A percentile compares a stretch with the other conserved stretches of the same genome.
phyloP scores from a whole-genome alignment of 2,888 invertebrate genomes.

The Apodemia zela region DNA sequence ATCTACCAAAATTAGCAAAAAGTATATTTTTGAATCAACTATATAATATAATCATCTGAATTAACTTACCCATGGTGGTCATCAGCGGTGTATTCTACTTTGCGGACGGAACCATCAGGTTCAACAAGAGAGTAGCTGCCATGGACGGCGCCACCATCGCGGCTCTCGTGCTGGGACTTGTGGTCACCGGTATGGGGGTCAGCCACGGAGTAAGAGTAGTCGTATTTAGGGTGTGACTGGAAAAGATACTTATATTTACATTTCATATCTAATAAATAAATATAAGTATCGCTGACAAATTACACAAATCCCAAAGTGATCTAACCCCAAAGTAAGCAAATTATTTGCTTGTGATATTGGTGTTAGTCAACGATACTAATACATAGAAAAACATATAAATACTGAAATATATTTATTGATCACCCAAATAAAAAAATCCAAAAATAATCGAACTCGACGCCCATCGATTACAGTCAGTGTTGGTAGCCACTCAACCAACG shows the following conservation, averaged over 20 bases:
- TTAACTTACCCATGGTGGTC: conserved; percentile 78
- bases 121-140: conserved; percentile 84
- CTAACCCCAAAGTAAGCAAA: too few relatives aligned
- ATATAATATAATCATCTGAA: neutral
- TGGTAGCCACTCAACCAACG: too few relatives aligned
- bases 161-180: conserved; percentile 27
- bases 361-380: too few relatives aligned
- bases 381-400: too few relatives aligned
- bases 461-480: too few relatives aligned
- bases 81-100: conserved; percentile 82
- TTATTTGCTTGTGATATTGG: too few relatives aligned
- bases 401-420: too few relatives aligned
- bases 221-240: conserved; percentile 82
- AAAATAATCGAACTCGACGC: neutral
- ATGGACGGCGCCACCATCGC: conserved; percentile 83
- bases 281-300: too few relatives aligned
- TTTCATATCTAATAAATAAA: too few relatives aligned
- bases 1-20: too few relatives aligned
- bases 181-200: conserved; percentile 49
- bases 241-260: conserved; percentile 19
- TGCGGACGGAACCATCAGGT: conserved; percentile 82
- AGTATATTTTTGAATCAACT: too few relatives aligned
- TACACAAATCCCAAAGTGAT: too few relatives aligned
- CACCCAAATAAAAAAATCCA: neutral
- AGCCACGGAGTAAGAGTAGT: conserved; percentile 81